Conservation (phyloP, 2,113 vertebrate genomes). For the Egretta garzetta region DNA sequence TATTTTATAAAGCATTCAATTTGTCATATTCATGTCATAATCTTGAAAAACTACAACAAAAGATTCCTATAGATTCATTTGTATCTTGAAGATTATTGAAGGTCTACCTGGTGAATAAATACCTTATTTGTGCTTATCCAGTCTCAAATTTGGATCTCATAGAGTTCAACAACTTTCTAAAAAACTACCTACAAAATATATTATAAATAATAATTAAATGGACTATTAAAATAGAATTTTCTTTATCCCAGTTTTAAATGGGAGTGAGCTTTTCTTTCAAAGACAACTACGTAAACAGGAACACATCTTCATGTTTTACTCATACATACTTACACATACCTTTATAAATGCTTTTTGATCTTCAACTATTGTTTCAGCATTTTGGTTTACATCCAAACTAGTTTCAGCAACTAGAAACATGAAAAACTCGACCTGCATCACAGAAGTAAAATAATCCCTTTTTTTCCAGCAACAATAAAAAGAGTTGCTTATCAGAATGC, state of each 20-base stretch:
- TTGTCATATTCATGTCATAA: not conserved
- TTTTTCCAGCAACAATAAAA: not conserved
- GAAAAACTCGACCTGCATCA: not conserved
- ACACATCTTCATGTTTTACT: not conserved
- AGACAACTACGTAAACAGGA: not conserved
- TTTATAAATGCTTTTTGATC: not conserved
- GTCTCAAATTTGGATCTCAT: not conserved
- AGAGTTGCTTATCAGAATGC: not conserved
- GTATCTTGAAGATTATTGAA: not conserved
- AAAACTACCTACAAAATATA: not conserved
- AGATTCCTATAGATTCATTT: not conserved
- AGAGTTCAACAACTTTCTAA: not conserved
- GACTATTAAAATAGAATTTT: not conserved
- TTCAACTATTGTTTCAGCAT: not conserved
- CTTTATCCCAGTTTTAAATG: not conserved
- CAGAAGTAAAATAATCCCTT: not conserved
- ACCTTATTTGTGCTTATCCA: not conserved
- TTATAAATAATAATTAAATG: not conserved
- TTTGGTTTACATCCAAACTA: not conserved
- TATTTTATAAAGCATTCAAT: not conserved
- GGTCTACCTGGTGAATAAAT: not conserved
- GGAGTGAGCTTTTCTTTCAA: not conserved
- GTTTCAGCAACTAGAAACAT: not conserved
- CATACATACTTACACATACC: not conserved
- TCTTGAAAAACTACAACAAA: not conserved